Evolutionary conservation across 2,113 vertebrate genomes (phyloP).

Genomic region (Psittacus erithacus): DNA sequence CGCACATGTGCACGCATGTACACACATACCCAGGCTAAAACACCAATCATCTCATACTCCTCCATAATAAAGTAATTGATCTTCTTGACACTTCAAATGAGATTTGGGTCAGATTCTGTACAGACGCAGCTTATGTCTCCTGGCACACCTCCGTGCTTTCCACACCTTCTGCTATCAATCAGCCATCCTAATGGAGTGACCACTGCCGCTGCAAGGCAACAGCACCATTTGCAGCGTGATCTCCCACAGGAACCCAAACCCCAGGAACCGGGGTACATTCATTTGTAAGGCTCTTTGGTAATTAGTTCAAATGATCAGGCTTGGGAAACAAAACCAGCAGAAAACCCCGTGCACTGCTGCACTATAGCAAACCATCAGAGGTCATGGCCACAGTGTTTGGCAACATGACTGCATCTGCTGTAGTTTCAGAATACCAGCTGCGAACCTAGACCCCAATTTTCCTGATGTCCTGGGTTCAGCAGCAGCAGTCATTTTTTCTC

Average conservation of each 20-base stretch:
- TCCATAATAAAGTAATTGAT: background rate
- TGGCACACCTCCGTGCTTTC: background rate
- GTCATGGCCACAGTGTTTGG: background rate
- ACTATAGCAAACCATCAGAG: background rate
- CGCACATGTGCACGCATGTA: rapidly evolving
- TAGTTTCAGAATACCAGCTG: background rate
- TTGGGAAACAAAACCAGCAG: background rate
- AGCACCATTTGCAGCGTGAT: rapidly evolving
- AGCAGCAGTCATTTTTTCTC: too few relatives aligned
- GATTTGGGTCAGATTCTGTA: background rate
- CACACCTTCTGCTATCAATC: background rate
- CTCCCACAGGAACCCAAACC: background rate
- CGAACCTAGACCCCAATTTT: background rate
- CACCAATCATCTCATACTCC: background rate
- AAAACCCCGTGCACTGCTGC: background rate
- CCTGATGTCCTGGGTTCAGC: background rate
- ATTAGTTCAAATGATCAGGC: background rate
- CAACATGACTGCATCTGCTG: background rate
- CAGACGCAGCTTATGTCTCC: background rate
- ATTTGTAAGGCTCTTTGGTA: background rate
- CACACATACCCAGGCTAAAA: rapidly evolving
- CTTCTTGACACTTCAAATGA: slow-evolving; percentile 20
- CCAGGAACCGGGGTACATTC: background rate
- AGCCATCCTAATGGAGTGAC: background rate
- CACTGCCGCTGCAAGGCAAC: background rate